Percentiles rank a stretch among this genome's conserved stretches.
Conservation (phyloP, 1,140 invertebrate genomes). For the Notospermus geniculatus region DNA sequence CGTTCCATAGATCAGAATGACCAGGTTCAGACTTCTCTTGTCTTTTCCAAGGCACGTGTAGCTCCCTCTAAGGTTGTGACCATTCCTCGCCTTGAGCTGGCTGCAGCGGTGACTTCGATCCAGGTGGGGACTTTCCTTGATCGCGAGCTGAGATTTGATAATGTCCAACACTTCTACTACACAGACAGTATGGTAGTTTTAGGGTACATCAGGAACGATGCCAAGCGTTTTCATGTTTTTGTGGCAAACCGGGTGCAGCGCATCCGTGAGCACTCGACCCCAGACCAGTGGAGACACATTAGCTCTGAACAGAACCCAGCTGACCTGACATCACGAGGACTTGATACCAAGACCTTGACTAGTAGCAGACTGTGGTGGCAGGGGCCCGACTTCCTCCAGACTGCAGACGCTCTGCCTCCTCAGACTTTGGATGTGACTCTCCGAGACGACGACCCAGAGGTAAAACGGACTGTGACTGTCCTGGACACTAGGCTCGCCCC, state of each 20-base stretch:
- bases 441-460: slow-evolving; percentile 4
- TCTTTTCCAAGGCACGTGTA: not conserved
- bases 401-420: not conserved
- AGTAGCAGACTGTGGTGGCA: not conserved
- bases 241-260: not conserved
- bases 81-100: slow-evolving; percentile 10
- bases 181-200: not conserved
- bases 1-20: not conserved
- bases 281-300: not conserved
- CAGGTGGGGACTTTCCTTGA: too few species aligned
- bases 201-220: slow-evolving; percentile 3
- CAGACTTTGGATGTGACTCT: not conserved
- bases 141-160: not conserved
- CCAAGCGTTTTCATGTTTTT: slow-evolving; percentile 4
- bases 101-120: slow-evolving; percentile 8
- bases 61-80: not conserved
- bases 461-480: not conserved
- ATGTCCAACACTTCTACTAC: not conserved
- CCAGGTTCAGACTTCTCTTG: not conserved
- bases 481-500: too few species aligned
- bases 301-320: not conserved
- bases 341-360: slow-evolving; percentile 19
- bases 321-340: not conserved
- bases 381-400: not conserved
- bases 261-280: not conserved